A percentile compares a stretch with the other conserved stretches of the same genome.
Evolutionary conservation across 2,888 invertebrate genomes (phyloP).

Genomic region (Brachyptera putata): DNA sequence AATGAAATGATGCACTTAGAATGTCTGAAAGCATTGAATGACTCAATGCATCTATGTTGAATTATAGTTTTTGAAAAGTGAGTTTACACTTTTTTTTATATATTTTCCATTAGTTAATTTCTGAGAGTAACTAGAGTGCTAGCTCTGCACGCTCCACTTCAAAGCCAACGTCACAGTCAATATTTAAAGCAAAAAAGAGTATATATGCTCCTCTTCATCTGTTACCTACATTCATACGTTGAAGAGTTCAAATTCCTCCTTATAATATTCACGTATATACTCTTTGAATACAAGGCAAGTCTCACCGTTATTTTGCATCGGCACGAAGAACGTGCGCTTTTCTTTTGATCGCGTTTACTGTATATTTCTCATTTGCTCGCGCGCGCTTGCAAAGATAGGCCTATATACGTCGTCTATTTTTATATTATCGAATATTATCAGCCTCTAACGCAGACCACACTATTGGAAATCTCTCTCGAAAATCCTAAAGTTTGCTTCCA

Average conservation of each 20-base stretch:
- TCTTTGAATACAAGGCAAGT: no score
- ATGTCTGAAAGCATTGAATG: slow-evolving; percentile 6
- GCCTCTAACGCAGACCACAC: background rate
- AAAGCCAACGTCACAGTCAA: background rate
- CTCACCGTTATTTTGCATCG: background rate
- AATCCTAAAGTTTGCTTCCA: background rate
- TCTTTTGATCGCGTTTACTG: background rate
- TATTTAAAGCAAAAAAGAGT: background rate
- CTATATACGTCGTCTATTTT: slow-evolving; percentile 15
- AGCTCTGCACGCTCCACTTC: no score
- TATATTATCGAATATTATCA: slow-evolving; percentile 17
- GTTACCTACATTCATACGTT: slow-evolving; percentile 7
- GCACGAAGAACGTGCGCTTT: background rate
- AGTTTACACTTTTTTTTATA: slow-evolving; percentile 5
- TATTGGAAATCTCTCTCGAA: slow-evolving; percentile 15
- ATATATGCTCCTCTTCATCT: background rate
- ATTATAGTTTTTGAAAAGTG: slow-evolving; percentile 7
- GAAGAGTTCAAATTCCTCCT: background rate
- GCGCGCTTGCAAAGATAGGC: background rate
- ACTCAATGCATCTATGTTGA: background rate
- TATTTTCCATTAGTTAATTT: slow-evolving; percentile 5
- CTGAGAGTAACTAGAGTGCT: background rate
- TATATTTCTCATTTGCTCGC: slow-evolving; percentile 1
- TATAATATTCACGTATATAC: no score
- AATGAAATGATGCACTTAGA: slow-evolving; percentile 10